Percentiles rank a stretch among this genome's conserved stretches.
Evolutionary conservation across 2,888 invertebrate species (phyloP).

Genomic region (Tinea trinotella): DNA sequence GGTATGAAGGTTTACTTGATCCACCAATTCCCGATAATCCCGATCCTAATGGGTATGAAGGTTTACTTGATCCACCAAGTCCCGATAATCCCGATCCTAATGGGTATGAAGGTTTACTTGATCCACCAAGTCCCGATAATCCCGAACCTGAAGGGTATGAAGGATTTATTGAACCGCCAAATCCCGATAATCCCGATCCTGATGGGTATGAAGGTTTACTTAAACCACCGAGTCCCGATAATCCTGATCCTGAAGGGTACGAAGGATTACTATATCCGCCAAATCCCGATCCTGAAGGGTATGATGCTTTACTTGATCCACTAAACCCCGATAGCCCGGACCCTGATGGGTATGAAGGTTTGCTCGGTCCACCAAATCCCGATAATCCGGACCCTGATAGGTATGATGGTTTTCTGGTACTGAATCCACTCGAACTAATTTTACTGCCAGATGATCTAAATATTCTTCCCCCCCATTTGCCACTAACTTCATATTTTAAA

Average conservation of each 20-base stretch:
- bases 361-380: neutral
- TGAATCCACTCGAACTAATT: neutral
- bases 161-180: slow-evolving; percentile 21
- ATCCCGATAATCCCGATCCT: too few relatives aligned
- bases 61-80: too few relatives aligned
- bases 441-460: neutral
- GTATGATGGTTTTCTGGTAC: neutral
- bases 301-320: neutral
- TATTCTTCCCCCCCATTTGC: too few relatives aligned
- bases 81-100: slow-evolving; percentile 24
- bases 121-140: slow-evolving; percentile 19
- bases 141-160: slow-evolving; percentile 24
- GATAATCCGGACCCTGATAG: slow-evolving; percentile 22
- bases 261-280: slow-evolving; percentile 10
- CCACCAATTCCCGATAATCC: too few relatives aligned
- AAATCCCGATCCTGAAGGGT: neutral
- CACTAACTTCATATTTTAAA: neutral
- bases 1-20: too few relatives aligned
- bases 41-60: too few relatives aligned
- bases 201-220: too few relatives aligned
- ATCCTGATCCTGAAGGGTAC: slow-evolving; percentile 7
- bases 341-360: too few relatives aligned
- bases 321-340: slow-evolving; percentile 18
- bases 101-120: too few relatives aligned
- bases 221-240: too few relatives aligned